Base-by-base conservation (phyloP, 2,888 invertebrate genomes). In the Hypena proboscidalis region DNA sequence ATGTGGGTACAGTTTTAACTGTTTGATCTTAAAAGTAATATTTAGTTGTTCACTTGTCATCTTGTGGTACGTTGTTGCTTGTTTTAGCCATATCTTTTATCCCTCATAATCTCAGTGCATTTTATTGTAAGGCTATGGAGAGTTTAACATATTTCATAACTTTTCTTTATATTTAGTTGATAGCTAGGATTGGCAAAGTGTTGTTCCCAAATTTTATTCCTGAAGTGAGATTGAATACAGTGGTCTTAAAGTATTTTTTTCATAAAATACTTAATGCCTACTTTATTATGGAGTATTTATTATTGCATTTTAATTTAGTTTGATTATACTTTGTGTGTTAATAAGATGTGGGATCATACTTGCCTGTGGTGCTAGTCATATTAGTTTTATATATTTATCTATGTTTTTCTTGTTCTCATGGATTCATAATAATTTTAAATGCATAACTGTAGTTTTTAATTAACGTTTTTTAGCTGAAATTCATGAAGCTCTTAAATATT, bases 331-430 rank as follows among this genome's bases (percentile, higher is more conserved):
- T 35, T 36, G 25, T 34, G 19, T 33, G 26, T 25, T 32, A 20
- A 34, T 38, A 45, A 57, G 15, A 20, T 19, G 37, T 48, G 35
- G 19, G 39, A 52, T 48, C 37, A 55, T 57, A 27, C 60, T 70
- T 74, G 65, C 70, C 70, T 62, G 50, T 65, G 73, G 74, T 77
- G 77, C 78, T 78, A 78, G 77, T 78, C 77, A 77, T 69, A 58
- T 48, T 69, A 60, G 39, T 49, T 50, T 47, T 47, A 39, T 53
- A 31, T 19, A 33, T 52, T 8, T 40, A 17, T 37, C 4, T 23
- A 34, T 23, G 11, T 25, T 8, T 25, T 17, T 17, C 5, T 31
- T 32, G 7, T 2, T 41, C 39, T 46, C 26, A 20, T 25, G 9
- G 35, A 30, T 15, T 27, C 23, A 51, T 44, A 32, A 27, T 30